phyloP scores from a whole-genome alignment of 2,113 vertebrate species.

The Gambusia affinis region DNA sequence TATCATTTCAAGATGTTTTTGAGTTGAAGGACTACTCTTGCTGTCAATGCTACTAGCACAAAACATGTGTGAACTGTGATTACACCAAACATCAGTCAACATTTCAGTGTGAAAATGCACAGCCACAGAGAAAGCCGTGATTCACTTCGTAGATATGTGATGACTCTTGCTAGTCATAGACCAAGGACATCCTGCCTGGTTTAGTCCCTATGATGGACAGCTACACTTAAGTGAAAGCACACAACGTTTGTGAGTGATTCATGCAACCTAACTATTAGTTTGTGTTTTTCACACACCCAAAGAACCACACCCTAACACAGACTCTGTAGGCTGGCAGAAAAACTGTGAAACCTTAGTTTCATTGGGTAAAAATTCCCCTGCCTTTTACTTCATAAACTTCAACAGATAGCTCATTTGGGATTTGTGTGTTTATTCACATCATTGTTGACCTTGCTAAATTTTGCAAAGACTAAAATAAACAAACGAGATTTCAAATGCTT shows the following conservation, averaged over 20 bases:
- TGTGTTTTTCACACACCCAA: conserved; percentile 53
- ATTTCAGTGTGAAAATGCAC: conserved; percentile 60
- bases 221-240: conserved; percentile 19
- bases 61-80: conserved; percentile 31
- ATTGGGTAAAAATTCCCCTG: conserved; percentile 30
- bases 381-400: conserved; percentile 27
- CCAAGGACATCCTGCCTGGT: conserved; percentile 54
- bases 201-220: conserved; percentile 25
- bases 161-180: conserved; percentile 53
- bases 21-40: conserved; percentile 7
- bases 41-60: neutral
- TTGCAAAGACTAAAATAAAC: conserved; percentile 2
- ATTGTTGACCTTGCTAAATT: conserved; percentile 18
- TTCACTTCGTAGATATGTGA: conserved; percentile 61
- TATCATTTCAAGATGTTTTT: neutral
- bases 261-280: conserved; percentile 32
- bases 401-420: conserved; percentile 42
- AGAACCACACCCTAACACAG: conserved; percentile 52
- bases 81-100: conserved; percentile 31
- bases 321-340: neutral
- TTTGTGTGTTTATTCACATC: conserved; percentile 37
- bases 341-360: conserved; percentile 30
- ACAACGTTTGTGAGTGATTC: conserved; percentile 46
- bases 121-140: conserved; percentile 58
- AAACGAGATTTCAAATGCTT: conserved; percentile 23